phyloP scores from a whole-genome alignment of 2,888 invertebrate genomes.

The Endotricha flammealis region DNA sequence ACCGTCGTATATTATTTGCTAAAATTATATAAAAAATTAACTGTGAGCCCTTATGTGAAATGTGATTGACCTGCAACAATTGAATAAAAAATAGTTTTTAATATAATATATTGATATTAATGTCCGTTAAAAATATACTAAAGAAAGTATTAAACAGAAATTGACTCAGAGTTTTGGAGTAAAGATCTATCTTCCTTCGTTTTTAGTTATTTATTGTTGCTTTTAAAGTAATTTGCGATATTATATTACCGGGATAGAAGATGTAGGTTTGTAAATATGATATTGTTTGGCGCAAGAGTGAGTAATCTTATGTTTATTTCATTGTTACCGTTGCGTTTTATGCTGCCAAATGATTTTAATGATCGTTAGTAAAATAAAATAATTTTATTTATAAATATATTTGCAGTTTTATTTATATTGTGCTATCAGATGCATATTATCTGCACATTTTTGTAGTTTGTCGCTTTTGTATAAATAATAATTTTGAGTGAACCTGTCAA shows the following conservation, averaged over 20 bases:
- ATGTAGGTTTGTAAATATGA: slow-evolving; percentile 26
- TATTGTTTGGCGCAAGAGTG: slow-evolving; percentile 28
- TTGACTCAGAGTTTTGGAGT: slow-evolving; percentile 20
- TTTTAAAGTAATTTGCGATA: too few relatives aligned
- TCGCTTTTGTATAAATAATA: too few relatives aligned
- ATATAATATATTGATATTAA: not conserved
- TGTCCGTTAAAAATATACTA: not conserved
- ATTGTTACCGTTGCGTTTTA: slow-evolving; percentile 35
- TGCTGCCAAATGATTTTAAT: slow-evolving; percentile 53
- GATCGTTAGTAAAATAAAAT: slow-evolving; percentile 59
- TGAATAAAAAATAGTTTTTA: not conserved
- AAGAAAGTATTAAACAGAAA: not conserved
- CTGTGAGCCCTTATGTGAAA: not conserved
- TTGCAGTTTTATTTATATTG: slow-evolving; percentile 34
- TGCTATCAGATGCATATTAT: too few relatives aligned
- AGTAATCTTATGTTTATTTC: slow-evolving; percentile 36
- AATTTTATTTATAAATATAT: slow-evolving; percentile 55
- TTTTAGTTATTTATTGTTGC: slow-evolving; percentile 13
- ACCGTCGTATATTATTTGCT: slow-evolving; percentile 4
- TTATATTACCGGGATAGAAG: slow-evolving; percentile 7
- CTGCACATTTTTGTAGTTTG: too few relatives aligned
- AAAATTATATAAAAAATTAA: not conserved
- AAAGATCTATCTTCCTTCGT: slow-evolving; percentile 26
- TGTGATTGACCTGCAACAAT: not conserved
- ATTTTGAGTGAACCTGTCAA: too few relatives aligned